A percentile compares a stretch with the other conserved stretches of the same genome.
Conservation (phyloP, 2,797 vertebrate genomes). For the Danio choprae region DNA sequence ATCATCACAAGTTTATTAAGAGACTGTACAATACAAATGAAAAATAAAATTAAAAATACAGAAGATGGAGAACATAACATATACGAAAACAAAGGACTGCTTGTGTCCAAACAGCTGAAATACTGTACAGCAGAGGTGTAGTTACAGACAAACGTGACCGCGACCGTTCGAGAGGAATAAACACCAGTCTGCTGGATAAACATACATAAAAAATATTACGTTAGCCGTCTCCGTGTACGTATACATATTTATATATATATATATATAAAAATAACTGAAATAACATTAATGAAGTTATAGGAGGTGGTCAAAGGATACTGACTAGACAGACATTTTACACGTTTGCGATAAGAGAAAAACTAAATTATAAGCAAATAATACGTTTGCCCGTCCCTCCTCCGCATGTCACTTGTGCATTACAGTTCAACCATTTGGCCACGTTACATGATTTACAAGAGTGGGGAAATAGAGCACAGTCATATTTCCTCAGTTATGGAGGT, state of each 20-base stretch:
- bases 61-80: slow-evolving; percentile 92
- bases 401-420: slow-evolving; percentile 73
- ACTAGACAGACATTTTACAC: slow-evolving; percentile 84
- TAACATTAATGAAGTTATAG: slow-evolving; percentile 92
- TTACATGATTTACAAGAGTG: slow-evolving; percentile 52
- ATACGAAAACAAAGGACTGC: slow-evolving; percentile 83
- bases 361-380: slow-evolving; percentile 69
- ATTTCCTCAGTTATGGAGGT: slow-evolving; percentile 75
- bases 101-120: slow-evolving; percentile 75
- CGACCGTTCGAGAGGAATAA: slow-evolving; percentile 58
- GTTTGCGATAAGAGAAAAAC: slow-evolving; percentile 75
- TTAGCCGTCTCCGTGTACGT: slow-evolving; percentile 89
- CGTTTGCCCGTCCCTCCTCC: slow-evolving; percentile 72
- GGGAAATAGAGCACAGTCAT: slow-evolving; percentile 74
- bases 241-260: slow-evolving; percentile 69
- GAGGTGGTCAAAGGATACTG: slow-evolving; percentile 87
- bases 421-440: slow-evolving; percentile 72
- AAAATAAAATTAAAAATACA: slow-evolving; percentile 98
- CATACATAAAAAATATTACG: slow-evolving; percentile 90
- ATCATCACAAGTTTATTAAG: slow-evolving; percentile 99
- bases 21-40: slow-evolving; percentile 99
- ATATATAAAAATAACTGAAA: slow-evolving; percentile 91
- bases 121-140: slow-evolving; percentile 43
- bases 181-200: slow-evolving; percentile 72
- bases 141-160: slow-evolving; percentile 77